A percentile compares a stretch with the other conserved stretches of the same genome.
Conservation (phyloP, 2,797 vertebrate genomes). For the Podarcis siculus region DNA sequence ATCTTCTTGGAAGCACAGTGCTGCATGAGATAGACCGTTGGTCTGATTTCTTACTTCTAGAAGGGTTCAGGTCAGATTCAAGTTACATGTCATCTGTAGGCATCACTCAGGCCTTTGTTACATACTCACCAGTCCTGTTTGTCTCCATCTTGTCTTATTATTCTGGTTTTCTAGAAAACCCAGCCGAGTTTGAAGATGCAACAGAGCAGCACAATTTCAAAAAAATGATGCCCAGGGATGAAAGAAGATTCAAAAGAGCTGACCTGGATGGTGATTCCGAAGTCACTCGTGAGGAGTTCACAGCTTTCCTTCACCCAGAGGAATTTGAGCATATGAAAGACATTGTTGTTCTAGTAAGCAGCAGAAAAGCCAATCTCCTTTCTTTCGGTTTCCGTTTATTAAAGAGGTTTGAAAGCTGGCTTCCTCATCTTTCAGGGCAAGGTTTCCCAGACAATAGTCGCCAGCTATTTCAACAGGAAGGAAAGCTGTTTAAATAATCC, state of each 20-base stretch:
- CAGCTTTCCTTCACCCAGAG: conserved; percentile 94
- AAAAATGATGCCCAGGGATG: conserved; percentile 97
- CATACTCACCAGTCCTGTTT: not conserved
- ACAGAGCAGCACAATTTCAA: conserved; percentile 94
- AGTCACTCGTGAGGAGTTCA: conserved; percentile 94
- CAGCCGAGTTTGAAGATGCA: conserved; percentile 90
- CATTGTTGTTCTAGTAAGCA: conserved; percentile 92
- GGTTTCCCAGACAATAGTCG: conserved; percentile 27
- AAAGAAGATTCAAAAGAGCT: conserved; percentile 90
- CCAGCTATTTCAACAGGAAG: conserved; percentile 3
- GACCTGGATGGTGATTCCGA: conserved; percentile 86
- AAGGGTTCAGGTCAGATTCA: no score
- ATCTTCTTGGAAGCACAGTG: not conserved
- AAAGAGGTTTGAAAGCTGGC: conserved; percentile 32
- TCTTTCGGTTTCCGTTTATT: conserved; percentile 24
- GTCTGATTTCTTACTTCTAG: not conserved
- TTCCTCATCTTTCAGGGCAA: conserved; percentile 29
- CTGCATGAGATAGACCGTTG: not conserved
- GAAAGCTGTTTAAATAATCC: conserved; percentile 19
- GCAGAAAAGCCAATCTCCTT: conserved; percentile 11
- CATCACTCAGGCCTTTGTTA: not conserved
- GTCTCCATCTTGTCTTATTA: not conserved
- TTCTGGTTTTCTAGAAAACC: conserved; percentile 83
- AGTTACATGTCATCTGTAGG: not conserved
- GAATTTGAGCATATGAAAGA: conserved; percentile 98